Evolutionary conservation across 2,797 vertebrate genomes (phyloP).

Genomic region (Scleropages formosus): DNA sequence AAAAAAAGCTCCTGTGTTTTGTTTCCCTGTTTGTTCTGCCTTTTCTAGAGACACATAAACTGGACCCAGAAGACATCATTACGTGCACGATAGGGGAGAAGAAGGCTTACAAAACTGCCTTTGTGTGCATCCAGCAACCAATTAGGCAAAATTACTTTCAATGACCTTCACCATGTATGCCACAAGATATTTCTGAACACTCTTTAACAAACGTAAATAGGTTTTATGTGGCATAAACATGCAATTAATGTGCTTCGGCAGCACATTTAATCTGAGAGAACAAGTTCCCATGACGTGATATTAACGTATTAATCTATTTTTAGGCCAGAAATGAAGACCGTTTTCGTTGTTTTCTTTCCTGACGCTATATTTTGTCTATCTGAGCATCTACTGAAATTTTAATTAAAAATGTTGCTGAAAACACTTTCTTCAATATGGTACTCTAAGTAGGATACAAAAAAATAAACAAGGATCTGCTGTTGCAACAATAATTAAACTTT

Average conservation of each 20-base stretch:
- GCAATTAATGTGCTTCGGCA: constrained; percentile 16
- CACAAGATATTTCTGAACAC: background rate
- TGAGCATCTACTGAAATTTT: background rate
- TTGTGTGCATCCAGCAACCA: constrained; percentile 16
- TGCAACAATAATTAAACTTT: background rate
- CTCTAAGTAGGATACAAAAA: too few relatives aligned
- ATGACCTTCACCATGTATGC: constrained; percentile 15
- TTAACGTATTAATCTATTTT: constrained; percentile 8
- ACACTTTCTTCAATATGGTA: too few relatives aligned
- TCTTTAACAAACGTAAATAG: background rate
- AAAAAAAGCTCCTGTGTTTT: background rate
- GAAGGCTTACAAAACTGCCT: background rate
- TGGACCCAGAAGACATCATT: constrained; percentile 18
- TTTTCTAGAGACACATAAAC: constrained; percentile 6
- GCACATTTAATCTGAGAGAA: background rate
- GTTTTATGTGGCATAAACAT: constrained; percentile 2
- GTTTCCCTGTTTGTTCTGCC: constrained; percentile 7
- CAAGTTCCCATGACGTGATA: constrained; percentile 15
- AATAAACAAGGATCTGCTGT: background rate
- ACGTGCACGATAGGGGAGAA: background rate
- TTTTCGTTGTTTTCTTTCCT: background rate
- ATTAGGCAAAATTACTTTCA: constrained; percentile 7
- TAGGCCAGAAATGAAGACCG: background rate
- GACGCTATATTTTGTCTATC: background rate
- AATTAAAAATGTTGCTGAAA: too few relatives aligned